Evolutionary conservation across 1,140 invertebrate genomes (phyloP), one percentile per base, ranked within the genome.

Genomic region (Eumeta japonica): DNA sequence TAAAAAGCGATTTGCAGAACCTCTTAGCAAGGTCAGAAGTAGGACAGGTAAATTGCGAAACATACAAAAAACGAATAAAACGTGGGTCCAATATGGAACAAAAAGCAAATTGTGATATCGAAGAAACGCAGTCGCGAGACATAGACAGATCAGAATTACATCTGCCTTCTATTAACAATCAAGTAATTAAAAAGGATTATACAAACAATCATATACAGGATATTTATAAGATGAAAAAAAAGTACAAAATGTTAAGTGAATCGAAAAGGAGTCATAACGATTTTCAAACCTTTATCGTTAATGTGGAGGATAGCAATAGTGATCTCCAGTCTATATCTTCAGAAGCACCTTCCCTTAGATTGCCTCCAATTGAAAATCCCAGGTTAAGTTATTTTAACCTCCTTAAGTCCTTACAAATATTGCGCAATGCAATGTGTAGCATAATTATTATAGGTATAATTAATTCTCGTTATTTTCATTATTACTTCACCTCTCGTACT

Each of bases 311-410:
- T 17, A 24, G 20, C n/a, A 53, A 58, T 36, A 63, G 54, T 35
- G 66, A 63, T 43, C 28, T 5, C 13, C 52, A 55, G 15, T 63
- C 60, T 2, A 48, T 58, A 30, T 48, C 55, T 2, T 53, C 56
- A 10, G 68, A 67, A 50, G 59, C 56, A 5, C 68, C 66, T 9
- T 63, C 66, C 5, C 43, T 74, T n/a, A 74, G 71, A 46, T 44
- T 74, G 31, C 70, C 70, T 16, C 53, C 60, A 39, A 71, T 74
- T 17, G 66, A 71, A 43, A 50, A 48, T 11, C 68, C 61, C 55
- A 74, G 66, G 68, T 68, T 50, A 54, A 41, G n/a, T n/a, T n/a
- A n/a, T n/a, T n/a, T n/a, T n/a, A n/a, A n/a, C n/a, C n/a, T n/a
- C n/a, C n/a, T n/a, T n/a, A n/a, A n/a, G n/a, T n/a, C n/a, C n/a